Evolutionary conservation across 2,113 vertebrate species (phyloP), one percentile per base, ranked within the genome.

Genomic region (Pseudorasbora parva): DNA sequence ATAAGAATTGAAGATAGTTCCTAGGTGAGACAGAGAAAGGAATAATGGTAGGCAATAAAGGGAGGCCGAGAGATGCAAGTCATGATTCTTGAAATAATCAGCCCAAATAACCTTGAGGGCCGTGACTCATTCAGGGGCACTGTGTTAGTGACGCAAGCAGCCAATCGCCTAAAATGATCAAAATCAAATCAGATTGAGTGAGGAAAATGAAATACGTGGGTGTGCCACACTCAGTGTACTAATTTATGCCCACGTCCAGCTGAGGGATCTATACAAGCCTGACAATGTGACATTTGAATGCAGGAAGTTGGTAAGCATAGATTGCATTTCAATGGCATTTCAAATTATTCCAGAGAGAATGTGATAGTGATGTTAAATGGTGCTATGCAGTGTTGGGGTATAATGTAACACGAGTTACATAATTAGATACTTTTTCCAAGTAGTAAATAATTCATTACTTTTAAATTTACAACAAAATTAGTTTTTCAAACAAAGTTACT

Each of bases 21-120:
- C 47, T 23, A 14, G 27, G 25, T 66, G 47, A 78, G 15, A 23
- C 12, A 73, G 8, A 27, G 59, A 10, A 64, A 66, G 33, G 15
- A 64, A 85, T 15, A 25, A 47, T 59, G 69, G 19, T 12, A 68
- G 59, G 27, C 10, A 74, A n/a, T 81, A 54, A 71, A 64, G 71
- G 56, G 33, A 64, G 78, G 8, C 57, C 4, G 64, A 37, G 37
- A 82, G 69, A 79, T 47, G 51, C 56, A 47, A 60, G 68, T n/a
- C 54, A 43, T 82, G 54, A 59, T 73, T 47, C 76, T 72, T 27
- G 19, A 71, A 81, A 80, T 77, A 68, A 74, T 74, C 82, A 82
- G 80, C 84, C 79, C 56, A 75, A 87, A 74, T 81, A 84, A 85
- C 87, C 82, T 88, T 82, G 85, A 86, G 78, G 85, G 75, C 71